Evolutionary conservation across 2,888 invertebrate genomes (phyloP).

Genomic region (Eilema caniola): DNA sequence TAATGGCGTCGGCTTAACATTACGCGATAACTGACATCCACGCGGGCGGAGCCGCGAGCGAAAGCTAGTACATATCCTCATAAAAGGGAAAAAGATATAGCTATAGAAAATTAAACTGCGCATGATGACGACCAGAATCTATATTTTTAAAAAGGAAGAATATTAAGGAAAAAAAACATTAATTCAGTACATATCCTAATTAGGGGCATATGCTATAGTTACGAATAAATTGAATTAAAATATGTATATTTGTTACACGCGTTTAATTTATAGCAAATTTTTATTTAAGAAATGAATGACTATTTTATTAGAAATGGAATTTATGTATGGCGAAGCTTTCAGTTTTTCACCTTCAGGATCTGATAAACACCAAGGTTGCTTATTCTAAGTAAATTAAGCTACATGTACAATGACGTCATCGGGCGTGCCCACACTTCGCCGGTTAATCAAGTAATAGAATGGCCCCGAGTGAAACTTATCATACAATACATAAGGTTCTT

Average conservation of each 20-base stretch:
- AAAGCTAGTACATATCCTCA: too few species aligned
- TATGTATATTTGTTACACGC: not conserved
- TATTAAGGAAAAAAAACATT: too few species aligned
- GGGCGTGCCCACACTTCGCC: conserved; percentile 11
- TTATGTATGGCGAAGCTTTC: not conserved
- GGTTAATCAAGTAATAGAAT: conserved; percentile 18
- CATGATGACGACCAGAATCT: too few species aligned
- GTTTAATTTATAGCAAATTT: not conserved
- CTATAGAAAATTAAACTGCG: too few species aligned
- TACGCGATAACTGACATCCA: too few species aligned
- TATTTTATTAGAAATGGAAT: not conserved
- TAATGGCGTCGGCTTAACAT: too few species aligned
- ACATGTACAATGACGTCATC: conserved; percentile 8
- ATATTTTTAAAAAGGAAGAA: too few species aligned
- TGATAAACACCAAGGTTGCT: conserved; percentile 13
- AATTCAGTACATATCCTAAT: too few species aligned
- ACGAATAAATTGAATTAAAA: not conserved
- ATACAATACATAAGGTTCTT: not conserved
- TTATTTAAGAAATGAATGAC: not conserved
- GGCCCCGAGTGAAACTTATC: conserved; percentile 7
- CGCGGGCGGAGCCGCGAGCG: too few species aligned
- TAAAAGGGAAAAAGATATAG: too few species aligned
- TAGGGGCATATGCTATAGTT: not conserved
- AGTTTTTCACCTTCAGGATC: conserved; percentile 6
- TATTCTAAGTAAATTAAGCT: conserved; percentile 17